A percentile compares a stretch with the other conserved stretches of the same genome.
Conservation (phyloP, 2,888 invertebrate genomes). For the Tetragonula carbonaria region DNA sequence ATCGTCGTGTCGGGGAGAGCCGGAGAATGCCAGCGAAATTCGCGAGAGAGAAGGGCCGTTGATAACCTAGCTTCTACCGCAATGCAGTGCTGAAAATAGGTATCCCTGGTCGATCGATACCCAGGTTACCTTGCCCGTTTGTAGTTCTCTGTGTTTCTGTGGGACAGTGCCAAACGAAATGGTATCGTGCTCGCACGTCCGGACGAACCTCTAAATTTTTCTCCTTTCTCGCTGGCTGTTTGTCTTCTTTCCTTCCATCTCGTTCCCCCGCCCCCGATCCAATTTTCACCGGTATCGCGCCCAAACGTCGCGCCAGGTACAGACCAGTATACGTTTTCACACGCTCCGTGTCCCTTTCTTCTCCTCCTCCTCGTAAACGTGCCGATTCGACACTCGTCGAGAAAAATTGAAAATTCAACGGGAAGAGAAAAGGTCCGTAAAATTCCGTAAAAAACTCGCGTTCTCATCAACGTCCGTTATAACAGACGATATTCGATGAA, state of each 20-base stretch:
- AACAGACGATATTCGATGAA: too few species aligned
- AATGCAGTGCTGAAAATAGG: conserved; percentile 78
- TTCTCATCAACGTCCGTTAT: too few species aligned
- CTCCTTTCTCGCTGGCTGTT: not conserved
- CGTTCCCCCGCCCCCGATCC: not conserved
- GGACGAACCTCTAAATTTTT: conserved; percentile 17
- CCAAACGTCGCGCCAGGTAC: not conserved
- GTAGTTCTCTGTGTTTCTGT: conserved; percentile 35
- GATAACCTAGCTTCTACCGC: conserved; percentile 67
- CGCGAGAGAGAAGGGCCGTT: conserved; percentile 36
- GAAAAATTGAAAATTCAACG: conserved; percentile 2
- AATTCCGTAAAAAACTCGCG: not conserved
- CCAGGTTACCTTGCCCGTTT: conserved; percentile 42
- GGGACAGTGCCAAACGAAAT: conserved; percentile 57
- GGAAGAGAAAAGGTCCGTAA: not conserved
- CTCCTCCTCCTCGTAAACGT: not conserved
- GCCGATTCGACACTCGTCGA: not conserved
- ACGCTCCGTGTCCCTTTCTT: not conserved
- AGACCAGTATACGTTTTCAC: not conserved
- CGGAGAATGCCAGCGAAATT: conserved; percentile 25
- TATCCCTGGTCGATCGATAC: conserved; percentile 68
- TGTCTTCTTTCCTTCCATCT: not conserved
- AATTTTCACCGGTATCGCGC: not conserved
- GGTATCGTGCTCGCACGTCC: conserved; percentile 9
- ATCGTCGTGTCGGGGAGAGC: not conserved